A percentile compares a stretch with the other conserved stretches of the same genome.
Evolutionary conservation across 2,888 invertebrate genomes (phyloP).

Genomic region (Trypoxylon attenuatum): DNA sequence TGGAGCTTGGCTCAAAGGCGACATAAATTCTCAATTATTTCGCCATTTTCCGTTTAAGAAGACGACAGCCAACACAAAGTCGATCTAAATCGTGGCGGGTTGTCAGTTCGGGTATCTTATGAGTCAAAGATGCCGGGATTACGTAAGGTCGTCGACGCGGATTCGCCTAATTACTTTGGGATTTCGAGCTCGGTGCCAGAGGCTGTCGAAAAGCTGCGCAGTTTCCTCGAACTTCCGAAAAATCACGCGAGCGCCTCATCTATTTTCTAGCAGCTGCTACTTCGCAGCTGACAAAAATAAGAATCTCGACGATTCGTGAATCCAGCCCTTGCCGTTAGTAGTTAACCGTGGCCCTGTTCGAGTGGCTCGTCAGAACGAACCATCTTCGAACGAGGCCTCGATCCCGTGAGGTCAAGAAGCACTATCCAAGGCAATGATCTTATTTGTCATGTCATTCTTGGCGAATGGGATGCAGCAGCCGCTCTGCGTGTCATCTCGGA

Average conservation of each 20-base stretch:
- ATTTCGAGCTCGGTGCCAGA: slow-evolving; percentile 56
- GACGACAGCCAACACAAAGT: slow-evolving; percentile 9
- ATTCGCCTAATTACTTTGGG: slow-evolving; percentile 63
- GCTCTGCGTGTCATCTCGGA: no score
- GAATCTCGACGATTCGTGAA: no score
- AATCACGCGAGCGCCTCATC: neutral
- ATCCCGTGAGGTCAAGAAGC: no score
- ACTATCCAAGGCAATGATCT: no score
- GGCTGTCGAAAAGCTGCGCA: slow-evolving; percentile 34
- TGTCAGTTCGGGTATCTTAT: slow-evolving; percentile 34
- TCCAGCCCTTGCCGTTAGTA: no score
- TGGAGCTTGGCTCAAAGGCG: no score
- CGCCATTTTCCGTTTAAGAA: slow-evolving; percentile 12
- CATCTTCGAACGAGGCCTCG: no score
- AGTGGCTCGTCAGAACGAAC: no score
- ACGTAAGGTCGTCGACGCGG: slow-evolving; percentile 42
- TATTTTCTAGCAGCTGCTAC: neutral
- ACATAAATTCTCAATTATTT: slow-evolving; percentile 14
- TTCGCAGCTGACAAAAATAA: neutral
- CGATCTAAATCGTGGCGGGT: slow-evolving; percentile 11
- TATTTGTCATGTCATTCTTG: no score
- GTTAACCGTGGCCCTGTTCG: no score
- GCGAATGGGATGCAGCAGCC: no score
- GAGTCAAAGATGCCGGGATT: slow-evolving; percentile 32
- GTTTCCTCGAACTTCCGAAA: slow-evolving; percentile 14